Conservation (phyloP, 2,113 vertebrate species). For the Cettia cetti region DNA sequence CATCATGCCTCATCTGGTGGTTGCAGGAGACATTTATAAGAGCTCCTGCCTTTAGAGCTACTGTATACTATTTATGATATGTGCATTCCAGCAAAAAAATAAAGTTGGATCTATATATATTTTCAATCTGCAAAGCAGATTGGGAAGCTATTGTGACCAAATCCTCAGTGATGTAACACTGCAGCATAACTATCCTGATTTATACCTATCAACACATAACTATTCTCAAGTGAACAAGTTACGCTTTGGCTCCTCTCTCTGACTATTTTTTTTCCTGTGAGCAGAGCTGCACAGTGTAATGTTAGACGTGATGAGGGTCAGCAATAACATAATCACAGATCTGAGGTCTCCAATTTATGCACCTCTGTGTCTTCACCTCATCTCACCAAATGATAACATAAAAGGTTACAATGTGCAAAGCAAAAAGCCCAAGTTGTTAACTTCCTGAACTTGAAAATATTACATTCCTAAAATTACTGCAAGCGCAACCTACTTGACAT, state of each 20-base stretch:
- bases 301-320: slow-evolving; percentile 2
- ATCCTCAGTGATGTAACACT: neutral
- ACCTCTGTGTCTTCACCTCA: slow-evolving; percentile 12
- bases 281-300: neutral
- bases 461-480: slow-evolving; percentile 57
- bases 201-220: neutral
- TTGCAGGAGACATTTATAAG: neutral
- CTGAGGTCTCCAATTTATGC: slow-evolving; percentile 23
- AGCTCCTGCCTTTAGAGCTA: neutral
- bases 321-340: slow-evolving; percentile 37
- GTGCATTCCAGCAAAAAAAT: neutral
- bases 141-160: neutral
- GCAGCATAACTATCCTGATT: neutral
- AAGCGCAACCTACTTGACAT: slow-evolving; percentile 59
- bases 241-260: neutral
- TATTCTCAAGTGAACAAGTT: slow-evolving; percentile 4
- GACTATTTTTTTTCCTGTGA: neutral
- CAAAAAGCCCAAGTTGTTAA: slow-evolving; percentile 68
- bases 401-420: slow-evolving; percentile 66
- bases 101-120: neutral
- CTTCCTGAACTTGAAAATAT: slow-evolving; percentile 67
- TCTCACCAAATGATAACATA: slow-evolving; percentile 59
- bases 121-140: neutral
- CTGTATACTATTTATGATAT: neutral
- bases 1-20: neutral